Evolutionary conservation across 2,113 vertebrate species (phyloP).

Genomic region (Anhinga anhinga): DNA sequence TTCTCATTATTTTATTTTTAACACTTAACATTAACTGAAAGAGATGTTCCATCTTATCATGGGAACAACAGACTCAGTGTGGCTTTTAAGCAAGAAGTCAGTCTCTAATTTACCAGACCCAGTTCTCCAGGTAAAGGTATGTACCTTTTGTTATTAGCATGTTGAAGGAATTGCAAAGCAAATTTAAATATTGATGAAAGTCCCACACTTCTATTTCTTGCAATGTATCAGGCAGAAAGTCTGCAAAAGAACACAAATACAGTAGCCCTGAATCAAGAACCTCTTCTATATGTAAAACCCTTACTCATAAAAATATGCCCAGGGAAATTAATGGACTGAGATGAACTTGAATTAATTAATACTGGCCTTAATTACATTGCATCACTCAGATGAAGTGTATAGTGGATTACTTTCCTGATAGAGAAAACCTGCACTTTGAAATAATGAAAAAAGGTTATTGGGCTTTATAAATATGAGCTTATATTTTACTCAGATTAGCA

Average conservation of each 20-base stretch:
- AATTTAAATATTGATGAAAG: background rate
- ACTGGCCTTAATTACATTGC: background rate
- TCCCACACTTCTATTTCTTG: background rate
- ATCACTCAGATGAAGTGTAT: background rate
- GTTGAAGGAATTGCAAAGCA: background rate
- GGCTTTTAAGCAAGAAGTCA: background rate
- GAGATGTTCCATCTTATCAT: background rate
- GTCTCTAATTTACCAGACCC: background rate
- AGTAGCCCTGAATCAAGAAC: background rate
- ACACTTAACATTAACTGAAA: background rate
- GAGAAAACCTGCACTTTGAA: background rate
- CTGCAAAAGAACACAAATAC: background rate
- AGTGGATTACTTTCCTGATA: background rate
- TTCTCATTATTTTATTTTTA: background rate
- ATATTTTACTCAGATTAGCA: background rate
- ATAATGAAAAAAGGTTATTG: background rate
- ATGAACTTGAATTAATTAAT: background rate
- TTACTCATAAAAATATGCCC: background rate
- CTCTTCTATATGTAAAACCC: background rate
- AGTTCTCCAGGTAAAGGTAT: background rate
- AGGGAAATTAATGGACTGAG: background rate
- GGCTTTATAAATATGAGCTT: background rate
- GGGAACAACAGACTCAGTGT: background rate
- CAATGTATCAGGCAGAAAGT: background rate
- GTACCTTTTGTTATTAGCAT: background rate